These are phyloP conservation scores for Sigmodon hispidus DNA, from an alignment of 2,113 vertebrate genomes.

Conservation along the genomic window DNA sequence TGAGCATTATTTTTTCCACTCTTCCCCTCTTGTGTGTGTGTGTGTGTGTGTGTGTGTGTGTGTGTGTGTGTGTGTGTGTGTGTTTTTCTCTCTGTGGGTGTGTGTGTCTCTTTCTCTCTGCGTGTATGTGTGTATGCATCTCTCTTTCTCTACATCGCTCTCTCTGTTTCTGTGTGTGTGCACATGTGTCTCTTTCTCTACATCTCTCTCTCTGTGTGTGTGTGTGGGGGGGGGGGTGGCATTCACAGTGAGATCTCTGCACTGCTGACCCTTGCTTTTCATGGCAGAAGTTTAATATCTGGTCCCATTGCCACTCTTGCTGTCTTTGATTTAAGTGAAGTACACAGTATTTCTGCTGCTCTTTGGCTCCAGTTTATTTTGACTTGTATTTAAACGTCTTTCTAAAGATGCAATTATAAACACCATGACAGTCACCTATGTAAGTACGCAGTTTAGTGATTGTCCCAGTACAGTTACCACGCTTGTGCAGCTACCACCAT, in stretches of 20 bases:
- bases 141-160: too few species aligned
- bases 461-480: background rate
- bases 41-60: background rate
- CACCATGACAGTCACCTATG: background rate
- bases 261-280: background rate
- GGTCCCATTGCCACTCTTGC: background rate
- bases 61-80: background rate
- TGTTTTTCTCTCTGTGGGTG: too few species aligned
- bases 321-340: background rate
- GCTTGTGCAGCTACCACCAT: background rate
- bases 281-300: background rate
- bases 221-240: background rate
- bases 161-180: too few species aligned
- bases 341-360: background rate
- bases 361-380: background rate
- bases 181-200: too few species aligned
- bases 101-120: too few species aligned
- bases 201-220: too few species aligned
- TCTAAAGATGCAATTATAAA: constrained; percentile 1
- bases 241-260: background rate
- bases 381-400: background rate
- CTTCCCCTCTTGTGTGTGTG: background rate
- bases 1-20: background rate
- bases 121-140: background rate
- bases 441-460: background rate